Evolutionary conservation across 1,140 invertebrate species (phyloP).

Genomic region (Drosophila bifasciata): DNA sequence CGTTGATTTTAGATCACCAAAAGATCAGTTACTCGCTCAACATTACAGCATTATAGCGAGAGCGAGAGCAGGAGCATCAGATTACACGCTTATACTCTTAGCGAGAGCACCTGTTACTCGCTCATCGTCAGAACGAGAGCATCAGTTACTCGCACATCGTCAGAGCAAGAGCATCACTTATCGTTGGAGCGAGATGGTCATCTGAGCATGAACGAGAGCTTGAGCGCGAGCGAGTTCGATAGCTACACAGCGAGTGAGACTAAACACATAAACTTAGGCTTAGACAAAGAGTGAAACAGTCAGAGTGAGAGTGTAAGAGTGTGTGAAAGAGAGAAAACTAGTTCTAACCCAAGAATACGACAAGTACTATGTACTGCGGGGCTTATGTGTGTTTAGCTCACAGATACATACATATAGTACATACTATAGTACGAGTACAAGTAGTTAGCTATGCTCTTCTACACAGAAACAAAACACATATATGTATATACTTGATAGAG

Average conservation of each 20-base stretch:
- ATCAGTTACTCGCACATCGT: no score
- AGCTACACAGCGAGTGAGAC: slow-evolving; percentile 2
- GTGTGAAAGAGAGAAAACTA: slow-evolving; percentile 5
- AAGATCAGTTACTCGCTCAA: slow-evolving; percentile 17
- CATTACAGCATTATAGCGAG: neutral
- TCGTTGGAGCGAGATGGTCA: no score
- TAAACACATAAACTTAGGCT: neutral
- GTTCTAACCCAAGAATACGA: slow-evolving; percentile 30
- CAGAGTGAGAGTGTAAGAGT: neutral
- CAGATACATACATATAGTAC: no score
- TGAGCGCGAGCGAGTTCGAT: neutral
- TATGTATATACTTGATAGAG: slow-evolving; percentile 7
- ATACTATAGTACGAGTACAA: neutral
- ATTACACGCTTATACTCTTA: no score
- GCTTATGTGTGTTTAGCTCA: slow-evolving; percentile 26
- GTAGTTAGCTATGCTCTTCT: slow-evolving; percentile 22
- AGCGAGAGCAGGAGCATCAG: no score
- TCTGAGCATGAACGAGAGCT: no score
- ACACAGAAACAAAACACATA: slow-evolving; percentile 26
- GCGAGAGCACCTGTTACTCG: no score
- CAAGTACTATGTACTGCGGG: slow-evolving; percentile 3
- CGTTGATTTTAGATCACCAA: slow-evolving; percentile 28
- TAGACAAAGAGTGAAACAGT: slow-evolving; percentile 13
- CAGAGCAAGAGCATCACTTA: no score
- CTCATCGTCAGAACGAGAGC: no score